Evolutionary conservation across 2,113 vertebrate species (phyloP), one percentile per base, ranked within the genome.

Genomic region (Scomber japonicus): DNA sequence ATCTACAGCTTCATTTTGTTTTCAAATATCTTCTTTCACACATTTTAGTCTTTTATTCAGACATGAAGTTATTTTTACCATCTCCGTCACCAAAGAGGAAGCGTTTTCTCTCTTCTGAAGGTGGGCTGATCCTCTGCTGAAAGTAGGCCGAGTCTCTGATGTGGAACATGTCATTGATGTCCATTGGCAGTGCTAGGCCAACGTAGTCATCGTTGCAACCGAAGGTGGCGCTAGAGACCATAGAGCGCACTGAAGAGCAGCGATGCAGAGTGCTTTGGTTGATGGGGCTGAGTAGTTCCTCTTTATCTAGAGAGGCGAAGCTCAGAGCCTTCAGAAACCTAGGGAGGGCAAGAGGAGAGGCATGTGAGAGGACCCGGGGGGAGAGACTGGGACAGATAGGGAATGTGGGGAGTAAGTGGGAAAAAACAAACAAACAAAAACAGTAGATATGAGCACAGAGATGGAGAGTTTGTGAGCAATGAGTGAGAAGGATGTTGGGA

Each of bases 311-410:
- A 0, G 98, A 99, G 68, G 97, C 98, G 11, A 99, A 99, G 91
- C 98, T 99, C 93, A 99, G 95, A 75, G 98, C 97, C 96, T 99
- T 99, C 94, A 99, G 96, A 84, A 99, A 99, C 95, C 98, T 99
- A 92, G 57, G 94, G 49, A 89, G 88, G 87, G 84, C 70, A 62
- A 91, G 85, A 88, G 89, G 89, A 89, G 88, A 94, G 87, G 90
- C 66, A 53, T 78, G 73, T 92, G 88, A 94, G 88, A 93, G 91
- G 91, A 92, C 79, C 80, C 50, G 86, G 88, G 91, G 88, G 73
- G 92, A 93, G 84, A 91, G 91, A 50, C 90, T 89, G 86, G 82
- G 80, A 72, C 27, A 53, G 76, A 69, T 60, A 66, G 68, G 84
- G 86, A 85, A 30, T 63, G 56, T 30, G 53, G 84, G 77, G 78